phyloP scores from a whole-genome alignment of 1,140 invertebrate species.

The Drosophila ficusphila region DNA sequence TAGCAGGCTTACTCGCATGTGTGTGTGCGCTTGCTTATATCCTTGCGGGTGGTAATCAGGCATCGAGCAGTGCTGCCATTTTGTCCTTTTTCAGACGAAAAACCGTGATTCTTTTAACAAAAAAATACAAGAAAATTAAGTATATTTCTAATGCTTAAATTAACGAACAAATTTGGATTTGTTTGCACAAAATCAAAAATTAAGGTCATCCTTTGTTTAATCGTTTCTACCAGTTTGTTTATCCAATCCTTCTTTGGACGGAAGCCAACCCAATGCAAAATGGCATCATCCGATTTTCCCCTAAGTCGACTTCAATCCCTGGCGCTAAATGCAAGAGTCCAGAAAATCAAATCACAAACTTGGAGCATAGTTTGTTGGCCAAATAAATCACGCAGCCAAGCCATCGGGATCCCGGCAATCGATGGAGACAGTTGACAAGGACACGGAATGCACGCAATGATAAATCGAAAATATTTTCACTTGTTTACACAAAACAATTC shows the following conservation, averaged over 20 bases:
- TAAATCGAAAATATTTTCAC: slow-evolving; percentile 79
- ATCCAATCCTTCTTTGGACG: too few species aligned
- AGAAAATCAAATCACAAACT: slow-evolving; percentile 40
- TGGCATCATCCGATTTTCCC: neutral
- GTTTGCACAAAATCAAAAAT: too few species aligned
- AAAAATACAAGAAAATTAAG: too few species aligned
- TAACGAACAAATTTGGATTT: too few species aligned
- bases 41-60: slow-evolving; percentile 2
- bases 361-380: slow-evolving; percentile 46
- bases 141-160: too few species aligned
- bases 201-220: too few species aligned
- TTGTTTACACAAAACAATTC: slow-evolving; percentile 73
- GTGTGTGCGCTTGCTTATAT: neutral
- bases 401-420: slow-evolving; percentile 49
- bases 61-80: too few species aligned
- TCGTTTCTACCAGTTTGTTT: too few species aligned
- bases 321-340: neutral
- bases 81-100: neutral
- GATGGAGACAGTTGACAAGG: slow-evolving; percentile 45
- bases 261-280: neutral
- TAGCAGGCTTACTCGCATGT: slow-evolving; percentile 24
- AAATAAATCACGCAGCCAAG: slow-evolving; percentile 67
- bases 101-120: too few species aligned
- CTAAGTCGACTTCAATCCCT: neutral
- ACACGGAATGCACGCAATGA: slow-evolving; percentile 66